Evolutionary conservation across 1,140 invertebrate species (phyloP).

Genomic region (Tenebrio molitor): DNA sequence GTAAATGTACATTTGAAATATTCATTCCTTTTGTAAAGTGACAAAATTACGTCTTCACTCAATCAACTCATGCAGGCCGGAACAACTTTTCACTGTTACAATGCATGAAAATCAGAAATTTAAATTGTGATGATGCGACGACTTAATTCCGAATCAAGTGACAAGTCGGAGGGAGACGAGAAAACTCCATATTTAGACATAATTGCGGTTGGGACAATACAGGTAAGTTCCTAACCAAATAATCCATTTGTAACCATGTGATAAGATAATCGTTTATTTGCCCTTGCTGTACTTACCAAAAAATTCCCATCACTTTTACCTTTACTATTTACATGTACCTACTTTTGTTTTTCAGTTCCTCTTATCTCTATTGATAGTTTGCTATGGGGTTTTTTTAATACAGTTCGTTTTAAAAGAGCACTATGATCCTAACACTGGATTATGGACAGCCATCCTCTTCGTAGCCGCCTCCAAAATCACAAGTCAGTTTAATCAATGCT

Average conservation of each 20-base stretch:
- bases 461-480: conserved; percentile 48
- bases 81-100: not conserved
- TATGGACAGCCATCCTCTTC: conserved; percentile 53
- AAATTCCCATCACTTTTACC: too few relatives aligned
- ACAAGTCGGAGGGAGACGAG: conserved; percentile 9
- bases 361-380: conserved; percentile 50
- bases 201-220: conserved; percentile 7
- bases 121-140: conserved; percentile 19
- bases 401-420: conserved; percentile 44
- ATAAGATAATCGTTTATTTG: conserved; percentile 2
- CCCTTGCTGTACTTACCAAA: too few relatives aligned
- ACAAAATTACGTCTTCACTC: conserved; percentile 1
- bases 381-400: conserved; percentile 55
- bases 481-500: conserved; percentile 45
- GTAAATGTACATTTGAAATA: conserved; percentile 5
- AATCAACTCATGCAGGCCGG: not conserved
- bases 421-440: conserved; percentile 46
- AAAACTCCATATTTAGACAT: conserved; percentile 17
- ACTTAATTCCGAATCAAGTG: conserved; percentile 6
- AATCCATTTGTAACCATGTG: too few relatives aligned
- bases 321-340: not conserved
- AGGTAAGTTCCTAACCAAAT: not conserved
- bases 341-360: conserved; percentile 52
- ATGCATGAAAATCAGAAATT: not conserved
- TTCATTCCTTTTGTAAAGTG: conserved; percentile 1